phyloP scores from a whole-genome alignment of 2,797 vertebrate species.

The Smutsia gigantea region DNA sequence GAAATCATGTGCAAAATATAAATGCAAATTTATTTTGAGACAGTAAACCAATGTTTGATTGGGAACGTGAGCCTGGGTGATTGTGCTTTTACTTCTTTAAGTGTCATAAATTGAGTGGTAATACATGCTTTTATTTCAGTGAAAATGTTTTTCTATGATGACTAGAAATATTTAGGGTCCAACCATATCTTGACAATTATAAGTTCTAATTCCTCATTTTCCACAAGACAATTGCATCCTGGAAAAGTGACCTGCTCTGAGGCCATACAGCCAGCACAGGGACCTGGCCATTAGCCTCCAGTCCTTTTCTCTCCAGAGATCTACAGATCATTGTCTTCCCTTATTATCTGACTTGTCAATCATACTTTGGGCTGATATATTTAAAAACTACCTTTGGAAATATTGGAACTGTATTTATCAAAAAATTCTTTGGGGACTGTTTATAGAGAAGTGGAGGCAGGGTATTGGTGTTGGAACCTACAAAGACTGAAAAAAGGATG shows the following conservation, averaged over 20 bases:
- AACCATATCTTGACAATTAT: background rate
- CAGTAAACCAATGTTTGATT: slow-evolving; percentile 22
- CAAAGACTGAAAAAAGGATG: background rate
- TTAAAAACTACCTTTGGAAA: slow-evolving; percentile 20
- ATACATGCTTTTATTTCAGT: slow-evolving; percentile 1
- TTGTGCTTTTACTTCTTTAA: slow-evolving; percentile 27
- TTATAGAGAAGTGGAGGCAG: background rate
- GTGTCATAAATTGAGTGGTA: slow-evolving; percentile 12
- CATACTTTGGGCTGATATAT: background rate
- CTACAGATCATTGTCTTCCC: background rate
- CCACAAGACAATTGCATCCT: background rate
- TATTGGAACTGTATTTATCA: background rate
- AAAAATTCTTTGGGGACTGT: background rate
- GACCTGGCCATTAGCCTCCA: background rate
- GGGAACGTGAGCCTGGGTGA: background rate
- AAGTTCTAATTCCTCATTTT: background rate
- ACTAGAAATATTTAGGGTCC: background rate
- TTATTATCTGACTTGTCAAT: background rate
- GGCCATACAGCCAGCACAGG: background rate
- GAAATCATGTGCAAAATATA: slow-evolving; percentile 45
- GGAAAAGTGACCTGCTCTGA: background rate
- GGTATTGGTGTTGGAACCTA: background rate
- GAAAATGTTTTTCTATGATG: background rate
- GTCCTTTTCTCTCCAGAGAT: slow-evolving; percentile 4
- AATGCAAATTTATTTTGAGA: slow-evolving; percentile 47